Base-by-base conservation (phyloP, 37 sponge, comb jelly and placozoan genomes). In the Spongilla lacustris region DNA sequence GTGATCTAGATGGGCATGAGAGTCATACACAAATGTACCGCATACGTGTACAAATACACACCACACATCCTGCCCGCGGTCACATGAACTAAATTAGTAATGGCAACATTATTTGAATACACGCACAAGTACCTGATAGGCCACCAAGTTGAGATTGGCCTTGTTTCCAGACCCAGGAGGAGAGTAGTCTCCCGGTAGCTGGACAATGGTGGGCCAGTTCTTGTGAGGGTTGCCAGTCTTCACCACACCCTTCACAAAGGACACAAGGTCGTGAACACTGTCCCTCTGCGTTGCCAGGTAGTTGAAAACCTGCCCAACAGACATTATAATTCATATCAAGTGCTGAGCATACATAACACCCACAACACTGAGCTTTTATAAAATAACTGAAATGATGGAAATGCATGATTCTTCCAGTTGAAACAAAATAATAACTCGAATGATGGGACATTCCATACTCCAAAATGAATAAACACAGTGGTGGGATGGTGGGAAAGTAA, bases 1-100 rank as follows among this genome's bases (percentile, higher is more conserved):
- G 90, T 91, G 33, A 95, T 24, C 86, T 96, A 91, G 28, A 29
- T 4, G 23, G 85, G 79, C 17, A 89, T 68, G 35, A 89, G 50
- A 68, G 37, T 35, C 46, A 46, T 50, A 69, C 69, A 69, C 21
- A 33, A 35, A 78, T 13, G 2, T 24, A 78, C 79, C 49, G 6
- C 37, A n/a, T 13, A 36, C 30, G 28, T 3, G n/a, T 9, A 77
- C 49, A 71, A 14, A 28, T 48, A 6, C 36, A 32, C 37, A 36
- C n/a, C 28, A 50, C 67, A 27, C 49, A 49, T 50, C n/a, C n/a
- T n/a, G n/a, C n/a, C n/a, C n/a, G n/a, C n/a, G n/a, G n/a, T n/a
- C n/a, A n/a, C n/a, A n/a, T n/a, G n/a, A n/a, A n/a, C n/a, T n/a
- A n/a, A n/a, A n/a, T n/a, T n/a, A n/a, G n/a, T n/a, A n/a, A n/a